These are phyloP conservation scores for Nipponia nippon DNA, from an alignment of 2,113 vertebrate species.

Conservation along the genomic window DNA sequence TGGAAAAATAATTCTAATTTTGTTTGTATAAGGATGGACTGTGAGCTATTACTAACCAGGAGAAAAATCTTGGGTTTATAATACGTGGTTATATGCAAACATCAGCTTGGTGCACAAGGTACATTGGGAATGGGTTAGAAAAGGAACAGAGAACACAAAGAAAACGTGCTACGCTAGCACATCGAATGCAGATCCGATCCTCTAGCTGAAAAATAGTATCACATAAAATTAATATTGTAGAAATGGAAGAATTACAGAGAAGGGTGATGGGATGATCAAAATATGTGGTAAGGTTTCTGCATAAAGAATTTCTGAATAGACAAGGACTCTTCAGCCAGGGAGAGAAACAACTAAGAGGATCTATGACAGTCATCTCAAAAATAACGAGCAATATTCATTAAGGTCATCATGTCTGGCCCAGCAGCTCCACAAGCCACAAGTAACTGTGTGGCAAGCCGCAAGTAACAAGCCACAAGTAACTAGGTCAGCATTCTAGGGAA, in stretches of 20 bases:
- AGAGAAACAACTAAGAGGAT: rapidly evolving
- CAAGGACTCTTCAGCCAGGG: not conserved
- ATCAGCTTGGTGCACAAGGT: not conserved
- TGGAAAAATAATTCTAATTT: not conserved
- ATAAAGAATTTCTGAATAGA: not conserved
- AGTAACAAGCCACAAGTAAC: not conserved
- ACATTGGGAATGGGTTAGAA: not conserved
- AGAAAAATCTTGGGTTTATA: not conserved
- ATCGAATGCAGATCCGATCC: not conserved
- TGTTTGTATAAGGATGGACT: not conserved
- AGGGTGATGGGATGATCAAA: not conserved
- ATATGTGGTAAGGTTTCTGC: not conserved
- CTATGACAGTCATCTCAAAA: not conserved
- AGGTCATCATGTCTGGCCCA: not conserved
- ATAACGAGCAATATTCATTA: not conserved
- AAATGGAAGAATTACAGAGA: not conserved
- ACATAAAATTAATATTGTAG: not conserved
- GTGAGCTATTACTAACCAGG: not conserved
- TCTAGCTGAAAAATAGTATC: not conserved
- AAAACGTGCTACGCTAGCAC: not conserved
- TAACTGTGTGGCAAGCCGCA: too few relatives aligned
- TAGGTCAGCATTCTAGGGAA: not conserved
- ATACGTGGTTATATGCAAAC: not conserved
- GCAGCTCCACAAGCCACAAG: not conserved
- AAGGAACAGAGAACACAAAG: not conserved